Percentiles rank a stretch among this genome's conserved stretches.
These are phyloP conservation scores for Epinotia demarniana DNA, from an alignment of 2,888 invertebrate species.

Conservation along the genomic window DNA sequence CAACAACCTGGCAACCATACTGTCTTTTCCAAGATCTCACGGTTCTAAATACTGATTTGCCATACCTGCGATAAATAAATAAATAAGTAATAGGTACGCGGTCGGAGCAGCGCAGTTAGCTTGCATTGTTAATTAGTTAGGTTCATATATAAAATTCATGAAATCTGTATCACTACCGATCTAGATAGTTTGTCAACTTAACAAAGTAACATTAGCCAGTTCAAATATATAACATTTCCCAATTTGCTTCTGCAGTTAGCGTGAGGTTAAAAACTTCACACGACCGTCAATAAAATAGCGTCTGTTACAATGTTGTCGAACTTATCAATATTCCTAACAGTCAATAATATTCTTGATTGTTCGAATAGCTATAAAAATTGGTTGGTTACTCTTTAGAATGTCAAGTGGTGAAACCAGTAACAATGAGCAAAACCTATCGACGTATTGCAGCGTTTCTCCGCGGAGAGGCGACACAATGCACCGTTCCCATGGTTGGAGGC, in stretches of 20 bases:
- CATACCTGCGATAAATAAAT: no score
- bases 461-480: constrained; percentile 58
- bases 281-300: background rate
- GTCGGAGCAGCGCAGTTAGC: no score
- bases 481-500: constrained; percentile 66
- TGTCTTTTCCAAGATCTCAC: no score
- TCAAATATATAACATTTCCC: background rate
- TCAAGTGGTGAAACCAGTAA: constrained; percentile 64
- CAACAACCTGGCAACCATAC: no score
- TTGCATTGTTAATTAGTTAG: background rate
- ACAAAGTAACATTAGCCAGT: no score
- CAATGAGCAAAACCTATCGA: constrained; percentile 68
- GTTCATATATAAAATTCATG: background rate
- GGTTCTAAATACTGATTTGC: no score
- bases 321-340: constrained; percentile 16
- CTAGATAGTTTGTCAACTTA: background rate
- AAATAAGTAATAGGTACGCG: no score
- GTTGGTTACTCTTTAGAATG: constrained; percentile 53
- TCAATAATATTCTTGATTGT: constrained; percentile 44
- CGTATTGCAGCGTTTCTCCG: constrained; percentile 62
- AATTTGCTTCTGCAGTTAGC: background rate
- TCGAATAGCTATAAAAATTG: constrained; percentile 51
- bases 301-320: constrained; percentile 3
- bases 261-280: constrained; percentile 7
- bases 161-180: background rate